A percentile compares a stretch with the other conserved stretches of the same genome.
Evolutionary conservation across 2,888 invertebrate species (phyloP).

Genomic region (Netelia virgata): DNA sequence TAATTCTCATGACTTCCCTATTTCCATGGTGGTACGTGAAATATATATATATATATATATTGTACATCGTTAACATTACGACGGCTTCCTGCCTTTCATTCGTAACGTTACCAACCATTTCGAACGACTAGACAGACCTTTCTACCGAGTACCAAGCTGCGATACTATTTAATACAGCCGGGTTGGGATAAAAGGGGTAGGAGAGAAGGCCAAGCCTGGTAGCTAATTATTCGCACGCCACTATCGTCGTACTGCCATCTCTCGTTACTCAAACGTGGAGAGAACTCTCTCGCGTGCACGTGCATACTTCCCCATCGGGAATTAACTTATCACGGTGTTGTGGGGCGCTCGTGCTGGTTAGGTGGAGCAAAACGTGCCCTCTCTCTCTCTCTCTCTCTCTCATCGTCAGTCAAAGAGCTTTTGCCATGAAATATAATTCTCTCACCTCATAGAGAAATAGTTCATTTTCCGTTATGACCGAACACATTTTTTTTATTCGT

Average conservation of each 20-base stretch:
- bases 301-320: conserved; percentile 17
- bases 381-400: neutral
- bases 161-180: conserved; percentile 1
- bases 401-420: neutral
- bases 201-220: conserved; percentile 11
- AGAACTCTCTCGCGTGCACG: conserved; percentile 8
- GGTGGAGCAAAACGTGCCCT: neutral
- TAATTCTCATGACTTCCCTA: neutral
- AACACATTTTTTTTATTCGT: too few species aligned
- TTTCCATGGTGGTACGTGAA: conserved; percentile 12
- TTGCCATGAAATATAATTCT: neutral
- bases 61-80: conserved; percentile 7
- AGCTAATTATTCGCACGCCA: conserved; percentile 55
- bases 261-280: conserved; percentile 38
- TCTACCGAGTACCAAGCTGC: neutral
- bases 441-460: neutral
- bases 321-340: conserved; percentile 45
- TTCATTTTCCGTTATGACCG: neutral
- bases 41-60: neutral
- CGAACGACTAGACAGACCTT: neutral
- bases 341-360: neutral
- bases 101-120: neutral
- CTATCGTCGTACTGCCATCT: conserved; percentile 15
- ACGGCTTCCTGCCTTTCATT: conserved; percentile 10
- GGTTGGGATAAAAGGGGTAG: neutral